These are phyloP conservation scores for Poeciliopsis gracilis DNA, from an alignment of 2,797 vertebrate genomes.

Conservation along the genomic window DNA sequence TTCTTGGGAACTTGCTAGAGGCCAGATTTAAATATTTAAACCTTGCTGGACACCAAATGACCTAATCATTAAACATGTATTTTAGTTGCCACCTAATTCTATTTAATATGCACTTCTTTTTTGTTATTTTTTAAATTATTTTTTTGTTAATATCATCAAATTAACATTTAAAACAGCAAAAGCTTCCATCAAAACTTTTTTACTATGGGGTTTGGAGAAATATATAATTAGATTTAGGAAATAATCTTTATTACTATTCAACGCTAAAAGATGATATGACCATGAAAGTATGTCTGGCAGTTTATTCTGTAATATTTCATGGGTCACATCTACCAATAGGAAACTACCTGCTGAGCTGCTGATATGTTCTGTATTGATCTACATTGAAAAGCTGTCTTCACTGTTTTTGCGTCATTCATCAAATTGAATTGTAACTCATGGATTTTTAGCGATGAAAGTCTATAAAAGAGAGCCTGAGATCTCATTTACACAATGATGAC, in stretches of 20 bases:
- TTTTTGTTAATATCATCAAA: not conserved
- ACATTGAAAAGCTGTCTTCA: constrained; percentile 21
- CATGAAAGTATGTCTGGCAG: not conserved
- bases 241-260: not conserved
- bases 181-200: not conserved
- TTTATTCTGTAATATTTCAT: constrained; percentile 18
- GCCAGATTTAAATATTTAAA: not conserved
- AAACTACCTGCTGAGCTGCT: constrained; percentile 17
- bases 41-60: not conserved
- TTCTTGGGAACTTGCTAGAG: not conserved
- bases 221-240: not conserved
- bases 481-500: constrained; percentile 45
- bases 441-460: constrained; percentile 47
- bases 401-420: constrained; percentile 18
- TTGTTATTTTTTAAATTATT: not conserved
- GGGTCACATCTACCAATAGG: constrained; percentile 26
- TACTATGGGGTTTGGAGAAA: not conserved
- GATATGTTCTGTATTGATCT: constrained; percentile 35
- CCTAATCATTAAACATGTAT: not conserved
- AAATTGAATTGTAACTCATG: constrained; percentile 20
- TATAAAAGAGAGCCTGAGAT: constrained; percentile 42
- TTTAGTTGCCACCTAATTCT: not conserved
- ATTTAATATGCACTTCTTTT: not conserved
- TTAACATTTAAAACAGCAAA: not conserved
- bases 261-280: not conserved